Conservation (phyloP, 2,797 vertebrate species). For the Cirrhinus mrigala region DNA sequence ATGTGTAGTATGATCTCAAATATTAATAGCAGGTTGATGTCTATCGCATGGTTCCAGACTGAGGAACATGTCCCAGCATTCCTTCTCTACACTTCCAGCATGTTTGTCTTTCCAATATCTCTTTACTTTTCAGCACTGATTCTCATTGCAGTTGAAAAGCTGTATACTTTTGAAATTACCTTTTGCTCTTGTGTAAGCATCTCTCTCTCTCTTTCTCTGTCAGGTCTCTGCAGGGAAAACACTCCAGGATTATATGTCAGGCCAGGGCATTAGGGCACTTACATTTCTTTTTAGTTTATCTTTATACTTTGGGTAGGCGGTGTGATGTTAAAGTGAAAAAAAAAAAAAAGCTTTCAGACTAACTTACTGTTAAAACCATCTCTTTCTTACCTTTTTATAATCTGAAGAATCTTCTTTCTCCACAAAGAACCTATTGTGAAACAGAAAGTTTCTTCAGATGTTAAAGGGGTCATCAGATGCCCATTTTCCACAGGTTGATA, state of each 20-base stretch:
- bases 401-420: too few species aligned
- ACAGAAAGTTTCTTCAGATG: too few species aligned
- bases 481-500: too few species aligned
- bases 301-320: constrained; percentile 7
- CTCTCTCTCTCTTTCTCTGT: not conserved
- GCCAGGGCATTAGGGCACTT: constrained; percentile 37
- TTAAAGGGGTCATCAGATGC: too few species aligned
- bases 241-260: constrained; percentile 38
- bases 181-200: constrained; percentile 37
- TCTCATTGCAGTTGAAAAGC: constrained; percentile 19
- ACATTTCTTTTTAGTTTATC: constrained; percentile 40
- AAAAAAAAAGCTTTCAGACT: not conserved
- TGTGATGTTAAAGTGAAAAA: not conserved
- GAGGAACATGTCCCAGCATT: not conserved
- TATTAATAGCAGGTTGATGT: constrained; percentile 5
- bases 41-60: not conserved
- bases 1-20: not conserved
- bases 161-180: constrained; percentile 42
- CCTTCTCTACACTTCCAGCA: not conserved
- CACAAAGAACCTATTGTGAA: too few species aligned
- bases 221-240: constrained; percentile 11
- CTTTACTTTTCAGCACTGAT: constrained; percentile 28
- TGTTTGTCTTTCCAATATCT: constrained; percentile 36
- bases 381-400: too few species aligned
- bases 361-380: not conserved